phyloP scores from a whole-genome alignment of 2,113 vertebrate species.

The Manacus vitellinus region DNA sequence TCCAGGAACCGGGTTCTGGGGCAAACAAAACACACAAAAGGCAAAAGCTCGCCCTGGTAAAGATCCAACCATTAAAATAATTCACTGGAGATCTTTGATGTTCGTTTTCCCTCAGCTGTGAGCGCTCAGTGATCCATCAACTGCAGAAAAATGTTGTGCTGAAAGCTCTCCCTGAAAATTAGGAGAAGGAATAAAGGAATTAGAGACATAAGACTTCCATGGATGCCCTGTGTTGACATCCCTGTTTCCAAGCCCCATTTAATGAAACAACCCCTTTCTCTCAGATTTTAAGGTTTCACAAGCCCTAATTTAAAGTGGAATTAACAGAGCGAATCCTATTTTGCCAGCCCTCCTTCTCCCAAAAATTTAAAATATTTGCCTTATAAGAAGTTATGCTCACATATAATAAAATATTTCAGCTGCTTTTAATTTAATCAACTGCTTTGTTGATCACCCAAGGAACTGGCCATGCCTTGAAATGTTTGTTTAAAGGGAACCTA shows the following conservation, averaged over 20 bases:
- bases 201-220: background rate
- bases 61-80: slow-evolving; percentile 34
- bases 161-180: slow-evolving; percentile 27
- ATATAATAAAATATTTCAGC: slow-evolving; percentile 44
- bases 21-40: background rate
- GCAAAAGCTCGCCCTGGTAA: background rate
- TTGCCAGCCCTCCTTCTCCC: slow-evolving; percentile 36
- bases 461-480: background rate
- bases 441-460: background rate
- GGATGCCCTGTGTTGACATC: background rate
- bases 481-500: background rate
- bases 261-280: slow-evolving; percentile 28
- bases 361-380: slow-evolving; percentile 38
- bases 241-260: slow-evolving; percentile 25
- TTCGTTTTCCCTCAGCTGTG: slow-evolving; percentile 3
- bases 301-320: slow-evolving; percentile 39
- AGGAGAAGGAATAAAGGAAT: background rate
- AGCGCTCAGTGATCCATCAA: slow-evolving; percentile 8
- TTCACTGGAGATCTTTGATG: slow-evolving; percentile 20
- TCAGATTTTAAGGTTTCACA: slow-evolving; percentile 22
- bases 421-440: slow-evolving; percentile 43
- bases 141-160: background rate
- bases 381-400: slow-evolving; percentile 7
- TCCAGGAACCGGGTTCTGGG: background rate
- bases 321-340: slow-evolving; percentile 63